Evolutionary conservation across 2,888 invertebrate genomes (phyloP).

Genomic region (Oscheius sp.): DNA sequence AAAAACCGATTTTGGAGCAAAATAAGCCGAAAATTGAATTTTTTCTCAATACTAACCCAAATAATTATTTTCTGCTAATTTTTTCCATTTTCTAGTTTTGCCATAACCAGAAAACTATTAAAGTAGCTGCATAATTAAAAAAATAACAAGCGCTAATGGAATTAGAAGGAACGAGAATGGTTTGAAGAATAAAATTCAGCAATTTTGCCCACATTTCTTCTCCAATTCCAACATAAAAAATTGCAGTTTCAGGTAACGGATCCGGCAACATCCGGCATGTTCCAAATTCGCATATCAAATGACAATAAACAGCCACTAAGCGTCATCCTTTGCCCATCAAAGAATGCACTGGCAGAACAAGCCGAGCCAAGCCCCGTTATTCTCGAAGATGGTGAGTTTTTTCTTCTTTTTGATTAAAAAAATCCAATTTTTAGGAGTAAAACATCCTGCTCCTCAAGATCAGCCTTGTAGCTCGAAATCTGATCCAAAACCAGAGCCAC

Average conservation of each 20-base stretch:
- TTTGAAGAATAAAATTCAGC: too few relatives aligned
- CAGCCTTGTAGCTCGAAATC: conserved; percentile 23
- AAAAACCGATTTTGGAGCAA: too few relatives aligned
- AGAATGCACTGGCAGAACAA: background rate
- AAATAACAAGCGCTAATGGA: too few relatives aligned
- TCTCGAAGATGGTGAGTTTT: conserved; percentile 3
- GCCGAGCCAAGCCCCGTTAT: background rate
- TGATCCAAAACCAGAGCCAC: background rate
- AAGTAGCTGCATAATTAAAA: too few relatives aligned
- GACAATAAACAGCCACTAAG: conserved; percentile 1
- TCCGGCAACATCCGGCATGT: conserved; percentile 36
- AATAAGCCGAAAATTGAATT: too few relatives aligned
- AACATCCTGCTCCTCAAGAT: background rate
- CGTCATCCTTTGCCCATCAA: conserved; percentile 36
- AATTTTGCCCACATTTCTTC: background rate
- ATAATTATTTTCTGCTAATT: too few relatives aligned
- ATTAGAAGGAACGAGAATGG: too few relatives aligned
- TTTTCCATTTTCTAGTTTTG: too few relatives aligned
- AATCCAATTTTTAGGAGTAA: background rate
- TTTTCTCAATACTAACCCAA: too few relatives aligned
- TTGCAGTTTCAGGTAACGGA: conserved; percentile 45
- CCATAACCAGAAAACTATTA: background rate
- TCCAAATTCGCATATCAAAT: conserved; percentile 40
- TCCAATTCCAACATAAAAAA: too few relatives aligned
- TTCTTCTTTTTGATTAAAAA: too few relatives aligned